Conservation (phyloP, 64 coral and sea anemone genomes). For the Montipora efflorescens region DNA sequence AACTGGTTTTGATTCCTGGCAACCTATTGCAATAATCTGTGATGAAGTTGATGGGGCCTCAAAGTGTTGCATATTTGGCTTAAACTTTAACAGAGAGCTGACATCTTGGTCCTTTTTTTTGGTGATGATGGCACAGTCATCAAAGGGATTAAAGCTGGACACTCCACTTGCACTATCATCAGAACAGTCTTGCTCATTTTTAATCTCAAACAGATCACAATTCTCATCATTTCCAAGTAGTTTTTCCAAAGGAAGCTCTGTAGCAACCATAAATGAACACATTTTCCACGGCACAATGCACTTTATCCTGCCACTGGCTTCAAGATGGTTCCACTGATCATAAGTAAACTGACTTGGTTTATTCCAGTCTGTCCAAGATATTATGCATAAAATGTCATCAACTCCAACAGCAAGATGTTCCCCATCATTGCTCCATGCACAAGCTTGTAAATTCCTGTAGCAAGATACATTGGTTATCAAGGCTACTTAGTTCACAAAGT, state of each 20-base stretch:
- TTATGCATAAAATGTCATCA: not conserved
- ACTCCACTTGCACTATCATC: not conserved
- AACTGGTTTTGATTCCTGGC: not conserved
- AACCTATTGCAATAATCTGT: slow-evolving; percentile 16
- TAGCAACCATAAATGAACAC: slow-evolving; percentile 7
- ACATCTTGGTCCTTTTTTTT: not conserved
- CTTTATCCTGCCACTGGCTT: not conserved
- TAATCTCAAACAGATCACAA: slow-evolving; percentile 13
- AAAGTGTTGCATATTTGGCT: not conserved
- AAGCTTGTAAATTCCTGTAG: slow-evolving; percentile 33
- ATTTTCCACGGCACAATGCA: slow-evolving; percentile 26
- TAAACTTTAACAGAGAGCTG: slow-evolving; percentile 15
- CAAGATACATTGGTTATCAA: not conserved
- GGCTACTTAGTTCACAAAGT: not conserved
- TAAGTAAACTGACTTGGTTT: slow-evolving; percentile 27
- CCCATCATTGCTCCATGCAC: slow-evolving; percentile 28
- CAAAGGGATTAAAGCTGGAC: not conserved
- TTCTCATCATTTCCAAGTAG: slow-evolving; percentile 9
- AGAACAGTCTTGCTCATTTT: not conserved
- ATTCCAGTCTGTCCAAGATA: slow-evolving; percentile 16
- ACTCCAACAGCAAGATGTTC: slow-evolving; percentile 15
- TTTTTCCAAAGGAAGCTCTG: slow-evolving; percentile 29
- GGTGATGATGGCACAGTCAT: not conserved
- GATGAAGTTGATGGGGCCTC: not conserved
- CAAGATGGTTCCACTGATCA: slow-evolving; percentile 29